Percentiles rank a stretch among this genome's conserved stretches.
Evolutionary conservation across 2,113 vertebrate species (phyloP).

Genomic region (Tursiops truncatus): DNA sequence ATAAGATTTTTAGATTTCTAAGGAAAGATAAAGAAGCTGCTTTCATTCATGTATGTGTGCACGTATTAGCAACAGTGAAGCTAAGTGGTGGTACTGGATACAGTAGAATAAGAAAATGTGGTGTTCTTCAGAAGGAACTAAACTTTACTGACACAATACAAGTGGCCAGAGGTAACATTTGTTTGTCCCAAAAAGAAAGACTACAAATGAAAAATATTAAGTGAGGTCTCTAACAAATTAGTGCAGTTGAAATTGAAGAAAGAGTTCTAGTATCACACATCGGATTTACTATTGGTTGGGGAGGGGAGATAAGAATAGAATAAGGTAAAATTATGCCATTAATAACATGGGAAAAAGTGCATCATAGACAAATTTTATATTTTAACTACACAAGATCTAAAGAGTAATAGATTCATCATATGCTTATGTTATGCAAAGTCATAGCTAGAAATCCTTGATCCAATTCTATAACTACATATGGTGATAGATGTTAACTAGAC

Average conservation of each 20-base stretch:
- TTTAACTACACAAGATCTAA: neutral
- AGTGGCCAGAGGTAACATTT: neutral
- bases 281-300: neutral
- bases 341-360: neutral
- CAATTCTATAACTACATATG: neutral
- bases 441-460: constrained; percentile 18
- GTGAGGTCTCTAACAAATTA: neutral
- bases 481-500: neutral
- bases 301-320: neutral
- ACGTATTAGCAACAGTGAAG: neutral
- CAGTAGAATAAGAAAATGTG: neutral
- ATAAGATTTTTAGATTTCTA: neutral
- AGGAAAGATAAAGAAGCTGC: neutral
- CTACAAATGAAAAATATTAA: neutral
- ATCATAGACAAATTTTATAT: neutral
- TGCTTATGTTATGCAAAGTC: neutral
- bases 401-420: neutral
- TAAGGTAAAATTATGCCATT: neutral
- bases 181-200: neutral
- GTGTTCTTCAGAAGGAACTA: neutral
- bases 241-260: neutral
- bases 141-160: neutral
- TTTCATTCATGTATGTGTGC: neutral
- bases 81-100: neutral
- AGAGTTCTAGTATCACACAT: neutral